Percentiles rank a stretch among this genome's conserved stretches.
Evolutionary conservation across 2,113 vertebrate species (phyloP).

Genomic region (Circaetus gallicus): DNA sequence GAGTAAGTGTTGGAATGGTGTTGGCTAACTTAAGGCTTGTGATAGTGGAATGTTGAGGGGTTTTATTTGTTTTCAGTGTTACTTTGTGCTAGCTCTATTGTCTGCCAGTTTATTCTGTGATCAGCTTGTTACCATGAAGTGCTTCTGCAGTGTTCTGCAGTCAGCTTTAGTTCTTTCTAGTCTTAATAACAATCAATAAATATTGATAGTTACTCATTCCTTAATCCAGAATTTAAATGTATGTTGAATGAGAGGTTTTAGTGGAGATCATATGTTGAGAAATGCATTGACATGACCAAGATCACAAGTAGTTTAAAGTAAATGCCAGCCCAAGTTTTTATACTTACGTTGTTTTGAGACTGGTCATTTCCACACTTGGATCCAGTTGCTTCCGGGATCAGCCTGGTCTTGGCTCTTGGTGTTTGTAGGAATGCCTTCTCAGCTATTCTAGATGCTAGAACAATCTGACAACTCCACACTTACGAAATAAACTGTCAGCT

Average conservation of each 20-base stretch:
- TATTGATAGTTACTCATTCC: background rate
- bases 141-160: background rate
- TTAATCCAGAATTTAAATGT: background rate
- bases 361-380: background rate
- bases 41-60: background rate
- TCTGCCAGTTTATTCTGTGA: background rate
- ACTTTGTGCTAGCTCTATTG: background rate
- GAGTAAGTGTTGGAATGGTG: constrained; percentile 31
- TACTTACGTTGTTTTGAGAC: background rate
- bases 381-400: background rate
- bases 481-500: background rate
- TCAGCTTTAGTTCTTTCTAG: background rate
- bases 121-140: background rate
- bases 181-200: background rate
- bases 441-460: background rate
- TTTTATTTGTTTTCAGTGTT: background rate
- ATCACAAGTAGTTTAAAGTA: background rate
- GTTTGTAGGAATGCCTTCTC: background rate
- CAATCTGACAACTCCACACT: background rate
- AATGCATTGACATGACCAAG: background rate
- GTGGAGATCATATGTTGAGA: background rate
- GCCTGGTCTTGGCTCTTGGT: background rate
- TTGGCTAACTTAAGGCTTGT: constrained; percentile 2
- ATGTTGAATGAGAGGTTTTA: background rate
- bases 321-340: background rate